phyloP scores from a whole-genome alignment of 2,888 invertebrate genomes.

The Cantharis rustica region DNA sequence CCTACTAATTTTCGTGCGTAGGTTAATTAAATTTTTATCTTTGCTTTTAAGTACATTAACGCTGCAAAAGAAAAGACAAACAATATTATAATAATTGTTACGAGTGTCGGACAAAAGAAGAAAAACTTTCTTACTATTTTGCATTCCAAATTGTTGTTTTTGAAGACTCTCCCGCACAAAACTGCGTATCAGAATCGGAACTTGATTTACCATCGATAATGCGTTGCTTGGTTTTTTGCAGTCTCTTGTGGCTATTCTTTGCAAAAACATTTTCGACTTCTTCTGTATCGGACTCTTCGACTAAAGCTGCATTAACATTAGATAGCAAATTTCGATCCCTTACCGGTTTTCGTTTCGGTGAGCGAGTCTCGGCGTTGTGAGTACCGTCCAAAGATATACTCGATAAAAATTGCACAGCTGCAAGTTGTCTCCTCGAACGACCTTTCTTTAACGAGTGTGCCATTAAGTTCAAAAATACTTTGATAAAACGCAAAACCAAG shows the following conservation, averaged over 20 bases:
- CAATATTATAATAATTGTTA: too few species aligned
- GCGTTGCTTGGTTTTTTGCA: slow-evolving; percentile 36
- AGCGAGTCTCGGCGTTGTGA: slow-evolving; percentile 68
- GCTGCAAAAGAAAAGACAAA: neutral
- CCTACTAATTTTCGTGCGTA: slow-evolving; percentile 42
- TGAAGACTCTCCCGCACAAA: slow-evolving; percentile 67
- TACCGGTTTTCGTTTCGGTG: slow-evolving; percentile 55
- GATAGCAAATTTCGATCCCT: slow-evolving; percentile 35
- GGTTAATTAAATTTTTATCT: slow-evolving; percentile 37
- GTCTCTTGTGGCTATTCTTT: slow-evolving; percentile 36
- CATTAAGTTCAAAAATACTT: slow-evolving; percentile 48
- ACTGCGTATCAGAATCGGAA: slow-evolving; percentile 75
- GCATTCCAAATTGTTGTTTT: slow-evolving; percentile 52
- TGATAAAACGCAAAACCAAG: slow-evolving; percentile 5
- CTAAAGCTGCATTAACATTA: slow-evolving; percentile 40
- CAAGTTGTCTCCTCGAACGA: slow-evolving; percentile 82
- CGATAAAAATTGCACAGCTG: slow-evolving; percentile 91
- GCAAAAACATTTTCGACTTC: slow-evolving; percentile 45
- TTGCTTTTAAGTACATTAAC: slow-evolving; percentile 33
- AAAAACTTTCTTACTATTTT: slow-evolving; percentile 59
- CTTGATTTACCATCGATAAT: slow-evolving; percentile 65
- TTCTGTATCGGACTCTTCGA: slow-evolving; percentile 52
- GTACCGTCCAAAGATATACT: slow-evolving; percentile 95
- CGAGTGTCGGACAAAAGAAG: neutral
- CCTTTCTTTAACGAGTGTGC: slow-evolving; percentile 61